phyloP scores from a whole-genome alignment of 2,113 vertebrate species.

The Corydoras maculifer region DNA sequence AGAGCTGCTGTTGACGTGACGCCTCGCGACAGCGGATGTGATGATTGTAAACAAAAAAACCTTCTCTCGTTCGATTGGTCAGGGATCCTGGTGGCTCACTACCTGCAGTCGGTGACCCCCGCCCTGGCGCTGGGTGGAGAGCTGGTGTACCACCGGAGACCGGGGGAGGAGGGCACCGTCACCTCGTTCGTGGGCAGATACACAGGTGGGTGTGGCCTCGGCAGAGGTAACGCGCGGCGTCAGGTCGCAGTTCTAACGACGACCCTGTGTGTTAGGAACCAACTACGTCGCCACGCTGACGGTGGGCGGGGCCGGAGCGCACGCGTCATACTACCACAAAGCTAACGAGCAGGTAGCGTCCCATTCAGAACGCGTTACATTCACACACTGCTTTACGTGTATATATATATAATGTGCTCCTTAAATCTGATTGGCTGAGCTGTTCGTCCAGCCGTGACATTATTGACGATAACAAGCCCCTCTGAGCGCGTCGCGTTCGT shows the following conservation, averaged over 20 bases:
- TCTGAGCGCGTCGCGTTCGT: no score
- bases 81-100: conserved; percentile 79
- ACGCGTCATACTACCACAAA: conserved; percentile 82
- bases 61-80: neutral
- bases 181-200: conserved; percentile 79
- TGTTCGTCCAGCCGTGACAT: no score
- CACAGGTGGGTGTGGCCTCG: conserved; percentile 58
- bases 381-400: no score
- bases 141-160: conserved; percentile 77
- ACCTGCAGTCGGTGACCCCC: conserved; percentile 77
- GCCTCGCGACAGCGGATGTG: no score
- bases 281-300: conserved; percentile 79
- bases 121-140: conserved; percentile 78
- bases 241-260: neutral
- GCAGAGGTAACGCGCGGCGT: no score
- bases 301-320: conserved; percentile 72
- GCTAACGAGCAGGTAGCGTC: conserved; percentile 76
- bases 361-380: no score
- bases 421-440: no score
- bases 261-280: conserved; percentile 55
- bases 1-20: no score
- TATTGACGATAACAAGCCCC: no score
- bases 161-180: conserved; percentile 79
- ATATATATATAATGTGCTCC: no score
- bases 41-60: no score